Base-by-base conservation (phyloP, 2,797 vertebrate genomes). In the Pipistrellus kuhlii region DNA sequence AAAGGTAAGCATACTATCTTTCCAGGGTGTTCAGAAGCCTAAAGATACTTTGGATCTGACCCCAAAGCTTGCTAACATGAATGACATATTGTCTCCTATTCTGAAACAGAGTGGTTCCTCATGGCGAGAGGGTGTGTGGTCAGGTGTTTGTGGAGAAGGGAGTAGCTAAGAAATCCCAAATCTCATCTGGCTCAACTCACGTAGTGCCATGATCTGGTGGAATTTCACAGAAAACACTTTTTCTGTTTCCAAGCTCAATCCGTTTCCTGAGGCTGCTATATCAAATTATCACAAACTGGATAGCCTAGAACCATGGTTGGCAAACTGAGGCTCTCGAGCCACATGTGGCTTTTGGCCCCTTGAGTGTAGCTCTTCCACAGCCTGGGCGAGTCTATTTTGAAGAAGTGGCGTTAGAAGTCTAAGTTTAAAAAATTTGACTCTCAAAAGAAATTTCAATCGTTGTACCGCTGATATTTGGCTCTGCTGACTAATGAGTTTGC, bases 101-200 rank as follows among this genome's bases (percentile, higher is more conserved):
- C 75, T 80, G 85, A 88, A 72, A 80, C 76, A 51, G 6, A 91
- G 76, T 86, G 62, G 59, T 41, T 87, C 76, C 59, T 91, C 44
- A 6, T 81, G n/a, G 38, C 23, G 20, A 64, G 35, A 82, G 20
- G 41, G 8, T 77, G 12, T 69, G 23, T 69, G 62, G 66, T 95
- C 94, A 91, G 82, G 81, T 91, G 77, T 77, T 94, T 73, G 20
- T 75, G 64, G 18, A 91, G 30, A 81, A 55, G 32, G 46, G 14
- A 91, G n/a, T 71, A n/a, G 17, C 44, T 64, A 83, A 59, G 82
- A 94, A 97, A 82, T 96, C 85, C 95, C 94, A 88, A 82, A 78
- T 73, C 20, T 48, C 75, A 82, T 68, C n/a, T 44, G 35, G 20
- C 81, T 93, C 80, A 51, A 75, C 35, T 92, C 78, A 72, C 8